phyloP scores from a whole-genome alignment of 2,888 invertebrate species.

The Drosophila hamatofila region DNA sequence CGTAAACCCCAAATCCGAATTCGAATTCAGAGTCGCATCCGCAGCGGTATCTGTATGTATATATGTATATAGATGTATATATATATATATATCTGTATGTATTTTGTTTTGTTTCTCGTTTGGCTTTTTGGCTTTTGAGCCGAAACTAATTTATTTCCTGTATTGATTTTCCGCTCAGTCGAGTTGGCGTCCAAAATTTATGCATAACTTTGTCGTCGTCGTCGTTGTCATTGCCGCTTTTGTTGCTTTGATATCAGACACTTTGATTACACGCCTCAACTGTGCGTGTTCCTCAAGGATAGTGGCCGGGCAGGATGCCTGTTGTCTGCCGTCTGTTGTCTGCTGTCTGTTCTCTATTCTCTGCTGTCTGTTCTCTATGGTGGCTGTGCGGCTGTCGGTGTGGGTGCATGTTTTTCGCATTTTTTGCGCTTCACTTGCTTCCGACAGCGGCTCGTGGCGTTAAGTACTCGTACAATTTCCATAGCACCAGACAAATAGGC shows the following conservation, averaged over 20 bases:
- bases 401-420: slow-evolving; percentile 69
- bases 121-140: slow-evolving; percentile 49
- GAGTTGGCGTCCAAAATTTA: slow-evolving; percentile 69
- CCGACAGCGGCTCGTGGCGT: slow-evolving; percentile 66
- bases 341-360: not conserved
- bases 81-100: not conserved
- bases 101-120: slow-evolving; percentile 22
- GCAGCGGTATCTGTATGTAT: slow-evolving; percentile 15
- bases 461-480: slow-evolving; percentile 65
- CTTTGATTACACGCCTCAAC: slow-evolving; percentile 75
- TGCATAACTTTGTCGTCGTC: slow-evolving; percentile 67
- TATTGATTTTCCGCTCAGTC: slow-evolving; percentile 70
- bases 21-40: slow-evolving; percentile 13
- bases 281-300: slow-evolving; percentile 20
- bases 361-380: slow-evolving; percentile 1
- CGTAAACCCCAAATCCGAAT: slow-evolving; percentile 16
- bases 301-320: not conserved
- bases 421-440: slow-evolving; percentile 72
- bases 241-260: slow-evolving; percentile 69
- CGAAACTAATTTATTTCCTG: slow-evolving; percentile 77
- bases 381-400: slow-evolving; percentile 11
- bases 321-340: not conserved
- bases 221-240: slow-evolving; percentile 27
- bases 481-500: slow-evolving; percentile 53
- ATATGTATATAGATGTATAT: not conserved